Evolutionary conservation across 2,888 invertebrate species (phyloP).

Genomic region (Psococerastis gibbosa): DNA sequence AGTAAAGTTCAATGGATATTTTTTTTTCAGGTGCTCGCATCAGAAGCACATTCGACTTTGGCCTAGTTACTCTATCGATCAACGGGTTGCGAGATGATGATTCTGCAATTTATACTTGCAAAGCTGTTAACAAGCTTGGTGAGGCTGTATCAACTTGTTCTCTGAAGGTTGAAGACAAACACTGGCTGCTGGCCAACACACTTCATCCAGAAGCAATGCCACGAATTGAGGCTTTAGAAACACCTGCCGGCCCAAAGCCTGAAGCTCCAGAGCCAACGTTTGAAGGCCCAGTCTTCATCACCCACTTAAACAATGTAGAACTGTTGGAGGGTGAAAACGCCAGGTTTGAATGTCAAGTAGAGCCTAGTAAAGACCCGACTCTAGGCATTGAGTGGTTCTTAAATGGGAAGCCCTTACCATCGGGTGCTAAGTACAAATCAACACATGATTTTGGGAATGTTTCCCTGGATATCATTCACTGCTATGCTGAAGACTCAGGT

Average conservation of each 20-base stretch:
- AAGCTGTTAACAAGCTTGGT: slow-evolving; percentile 80
- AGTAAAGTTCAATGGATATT: too few species aligned
- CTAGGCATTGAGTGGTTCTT: slow-evolving; percentile 88
- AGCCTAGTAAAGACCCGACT: slow-evolving; percentile 80
- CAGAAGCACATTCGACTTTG: slow-evolving; percentile 91
- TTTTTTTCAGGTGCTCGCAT: slow-evolving; percentile 42
- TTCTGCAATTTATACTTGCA: slow-evolving; percentile 89
- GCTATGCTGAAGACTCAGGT: slow-evolving; percentile 83
- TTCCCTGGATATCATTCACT: slow-evolving; percentile 69
- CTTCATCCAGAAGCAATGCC: slow-evolving; percentile 77
- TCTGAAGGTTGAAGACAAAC: slow-evolving; percentile 53
- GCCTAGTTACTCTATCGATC: slow-evolving; percentile 79
- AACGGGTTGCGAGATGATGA: slow-evolving; percentile 76
- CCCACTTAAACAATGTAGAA: slow-evolving; percentile 77
- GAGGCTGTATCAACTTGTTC: slow-evolving; percentile 87
- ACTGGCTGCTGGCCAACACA: slow-evolving; percentile 72
- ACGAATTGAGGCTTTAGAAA: slow-evolving; percentile 70
- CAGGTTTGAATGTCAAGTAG: slow-evolving; percentile 82
- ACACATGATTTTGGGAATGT: slow-evolving; percentile 94
- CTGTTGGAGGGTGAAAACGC: slow-evolving; percentile 73
- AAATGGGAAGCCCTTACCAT: slow-evolving; percentile 75
- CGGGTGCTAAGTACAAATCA: slow-evolving; percentile 77
- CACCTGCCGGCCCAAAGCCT: slow-evolving; percentile 43
- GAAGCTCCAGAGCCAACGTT: slow-evolving; percentile 59
- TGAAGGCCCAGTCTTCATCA: slow-evolving; percentile 74